Evolutionary conservation across 2,797 vertebrate species (phyloP).

Genomic region (Orientallactaga sibirica): DNA sequence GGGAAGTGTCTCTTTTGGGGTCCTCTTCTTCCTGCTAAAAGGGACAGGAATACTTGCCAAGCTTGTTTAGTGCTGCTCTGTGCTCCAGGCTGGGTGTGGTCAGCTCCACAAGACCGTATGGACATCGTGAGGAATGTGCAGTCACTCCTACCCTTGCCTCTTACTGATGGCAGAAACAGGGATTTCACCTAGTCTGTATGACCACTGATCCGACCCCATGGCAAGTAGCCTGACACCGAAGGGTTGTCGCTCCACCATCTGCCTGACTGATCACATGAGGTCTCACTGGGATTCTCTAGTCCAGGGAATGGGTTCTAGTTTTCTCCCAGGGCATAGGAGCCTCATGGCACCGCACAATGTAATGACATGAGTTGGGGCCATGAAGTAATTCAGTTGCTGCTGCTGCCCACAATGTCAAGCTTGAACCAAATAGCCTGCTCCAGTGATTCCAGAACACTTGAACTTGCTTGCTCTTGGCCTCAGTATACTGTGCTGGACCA

Average conservation of each 20-base stretch:
- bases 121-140: not conserved
- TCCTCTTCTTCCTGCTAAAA: not conserved
- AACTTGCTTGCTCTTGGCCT: not conserved
- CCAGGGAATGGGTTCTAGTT: not conserved
- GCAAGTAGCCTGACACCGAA: not conserved
- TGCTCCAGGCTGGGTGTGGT: not conserved
- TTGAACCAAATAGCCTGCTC: not conserved
- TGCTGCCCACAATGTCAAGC: not conserved
- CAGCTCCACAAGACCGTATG: not conserved
- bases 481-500: not conserved
- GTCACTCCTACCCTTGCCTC: too few species aligned
- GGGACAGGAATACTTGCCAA: not conserved
- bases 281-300: conserved; percentile 3
- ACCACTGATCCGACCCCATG: not conserved
- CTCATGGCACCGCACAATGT: not conserved
- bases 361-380: not conserved
- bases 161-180: not conserved
- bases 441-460: rapidly evolving
- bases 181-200: not conserved
- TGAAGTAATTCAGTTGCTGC: not conserved
- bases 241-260: not conserved
- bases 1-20: not conserved
- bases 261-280: conserved; percentile 18
- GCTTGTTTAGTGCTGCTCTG: not conserved
- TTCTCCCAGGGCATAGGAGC: not conserved